Evolutionary conservation across 2,797 vertebrate genomes (phyloP), one percentile per base, ranked within the genome.

Genomic region (Peromyscus nudipes): DNA sequence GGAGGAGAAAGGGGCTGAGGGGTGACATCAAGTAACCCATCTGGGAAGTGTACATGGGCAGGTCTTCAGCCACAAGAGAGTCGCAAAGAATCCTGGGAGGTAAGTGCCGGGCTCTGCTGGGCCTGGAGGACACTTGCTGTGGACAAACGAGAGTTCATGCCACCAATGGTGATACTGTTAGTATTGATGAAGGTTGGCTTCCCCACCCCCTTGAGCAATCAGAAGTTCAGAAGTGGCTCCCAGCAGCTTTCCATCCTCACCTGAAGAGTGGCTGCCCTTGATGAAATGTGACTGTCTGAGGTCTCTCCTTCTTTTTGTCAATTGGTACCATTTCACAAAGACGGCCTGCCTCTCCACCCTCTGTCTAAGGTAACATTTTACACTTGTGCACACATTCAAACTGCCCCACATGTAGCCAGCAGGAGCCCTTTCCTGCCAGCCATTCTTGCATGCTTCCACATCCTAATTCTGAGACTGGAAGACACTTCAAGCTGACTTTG

Each of bases 371-470:
- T 34, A 10, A 17, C 14, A 29, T 16, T 82, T 85, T 49, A 62
- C 49, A n/a, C 19, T 37, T 3, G 29, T 23, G 40, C 29, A 1
- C 19, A 9, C 52, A 34, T 85, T 23, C 27, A 27, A 23, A 37
- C 13, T 13, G 11, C 6, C 31, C 31, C 91, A 43, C 3, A n/a
- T 65, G 23, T 49, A 27, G 23, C 19, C 21, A 34, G 37, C 2
- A 2, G 64, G 64, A 83, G 23, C 5, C 10, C 57, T 43, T 19
- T 2, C 6, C 0, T 46, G 21, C 8, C 40, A 76, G 17, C 27
- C 81, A 0, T 34, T 29, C 34, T 57, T 8, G 2, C 0, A 8
- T 0, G 8, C 12, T 43, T 29, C 16, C 9, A 1, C 0, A 1
- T n/a, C 17, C 49, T 87, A 75, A 52, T 37, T 57, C 79, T 37